Evolutionary conservation across 2,797 vertebrate genomes (phyloP), one percentile per base, ranked within the genome.

Genomic region (Amniataba percoides): DNA sequence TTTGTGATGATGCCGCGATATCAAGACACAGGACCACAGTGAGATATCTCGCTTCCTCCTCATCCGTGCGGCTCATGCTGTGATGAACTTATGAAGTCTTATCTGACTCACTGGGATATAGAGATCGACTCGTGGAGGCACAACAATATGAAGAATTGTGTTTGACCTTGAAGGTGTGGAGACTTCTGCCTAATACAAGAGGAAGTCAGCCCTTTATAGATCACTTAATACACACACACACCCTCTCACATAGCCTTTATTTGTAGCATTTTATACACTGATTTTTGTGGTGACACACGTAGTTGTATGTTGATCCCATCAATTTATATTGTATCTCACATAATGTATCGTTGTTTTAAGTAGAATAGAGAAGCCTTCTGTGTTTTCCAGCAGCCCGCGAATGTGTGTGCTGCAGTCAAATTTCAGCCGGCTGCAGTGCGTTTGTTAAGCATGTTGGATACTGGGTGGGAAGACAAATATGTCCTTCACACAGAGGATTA

Each of bases 401-500:
- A 69, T 45, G 73, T 21, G 2, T 68, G 78, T 65, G 69, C 78
- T 66, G 82, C 80, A 87, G 89, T 91, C 60, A 63, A 31, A 77
- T 82, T 76, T 92, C 76, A 77, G 34, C 75, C 86, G 77, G 84
- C 82, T 85, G 36, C 68, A 71, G 63, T 14, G 76, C 57, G 64
- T 75, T 94, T 78, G 78, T 92, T 87, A 87, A 68, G 65, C 82
- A 77, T 81, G 66, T 90, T 93, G 80, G 91, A 80, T 80, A 84
- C 82, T 89, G 81, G 91, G 92, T 89, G 81, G 80, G 89, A 91
- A 39, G 92, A 91, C 89, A 92, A 94, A 92, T 94, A 92, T 95
- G 94, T 93, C 95, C 94, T 96, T 97, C 96, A 97, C 96, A 96
- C 93, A 94, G 94, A 90, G 93, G 90, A 93, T 93, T 94, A 87